phyloP scores from a whole-genome alignment of 2,113 vertebrate species.

The Myiozetetes cayanensis region DNA sequence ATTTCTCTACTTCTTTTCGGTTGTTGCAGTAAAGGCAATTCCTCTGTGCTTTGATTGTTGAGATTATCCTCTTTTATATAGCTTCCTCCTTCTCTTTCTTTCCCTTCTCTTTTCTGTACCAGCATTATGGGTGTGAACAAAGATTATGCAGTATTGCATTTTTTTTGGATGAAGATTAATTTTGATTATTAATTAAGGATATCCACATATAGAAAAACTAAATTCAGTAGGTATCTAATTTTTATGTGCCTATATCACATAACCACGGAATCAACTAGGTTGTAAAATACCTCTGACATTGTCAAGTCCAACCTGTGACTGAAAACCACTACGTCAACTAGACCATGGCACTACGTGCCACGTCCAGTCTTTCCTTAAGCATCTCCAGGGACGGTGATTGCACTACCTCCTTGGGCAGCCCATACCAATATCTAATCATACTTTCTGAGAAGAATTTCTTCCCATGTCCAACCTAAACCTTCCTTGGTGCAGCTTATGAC shows the following conservation, averaged over 20 bases:
- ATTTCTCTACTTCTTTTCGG: background rate
- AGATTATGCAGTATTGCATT: background rate
- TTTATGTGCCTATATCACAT: background rate
- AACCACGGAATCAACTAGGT: background rate
- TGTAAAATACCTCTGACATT: background rate
- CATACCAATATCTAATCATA: background rate
- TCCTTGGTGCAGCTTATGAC: background rate
- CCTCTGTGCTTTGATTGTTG: background rate
- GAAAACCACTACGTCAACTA: background rate
- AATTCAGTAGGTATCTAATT: background rate
- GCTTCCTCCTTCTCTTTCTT: background rate
- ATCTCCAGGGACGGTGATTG: fast-evolving
- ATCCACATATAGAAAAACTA: background rate
- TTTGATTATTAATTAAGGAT: background rate
- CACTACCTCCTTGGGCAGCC: background rate
- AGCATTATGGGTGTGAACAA: background rate
- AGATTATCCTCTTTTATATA: background rate
- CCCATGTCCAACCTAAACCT: background rate
- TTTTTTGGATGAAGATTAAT: background rate
- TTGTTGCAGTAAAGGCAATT: constrained; percentile 18
- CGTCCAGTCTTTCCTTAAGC: background rate
- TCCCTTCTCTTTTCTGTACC: background rate
- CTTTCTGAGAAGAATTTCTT: background rate
- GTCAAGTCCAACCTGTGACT: background rate
- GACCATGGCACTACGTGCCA: background rate